phyloP scores from a whole-genome alignment of 2,888 invertebrate species.

The Apeira syringaria region DNA sequence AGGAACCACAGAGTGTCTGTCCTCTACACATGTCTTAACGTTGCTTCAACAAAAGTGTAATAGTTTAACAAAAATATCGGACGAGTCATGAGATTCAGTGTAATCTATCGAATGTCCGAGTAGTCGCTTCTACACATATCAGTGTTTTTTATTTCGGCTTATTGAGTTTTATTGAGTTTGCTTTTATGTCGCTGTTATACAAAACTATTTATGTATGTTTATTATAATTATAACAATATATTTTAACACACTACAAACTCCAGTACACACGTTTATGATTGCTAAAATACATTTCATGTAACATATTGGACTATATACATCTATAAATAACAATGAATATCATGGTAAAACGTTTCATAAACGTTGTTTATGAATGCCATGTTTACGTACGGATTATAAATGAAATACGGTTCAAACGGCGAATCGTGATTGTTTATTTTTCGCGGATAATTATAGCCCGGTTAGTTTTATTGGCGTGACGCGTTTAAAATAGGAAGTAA shows the following conservation, averaged over 20 bases:
- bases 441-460: conserved; percentile 12
- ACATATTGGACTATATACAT: no score
- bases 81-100: conserved; percentile 35
- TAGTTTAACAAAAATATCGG: conserved; percentile 37
- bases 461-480: conserved; percentile 8
- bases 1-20: conserved; percentile 42
- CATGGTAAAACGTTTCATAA: conserved; percentile 7
- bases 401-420: conserved; percentile 10
- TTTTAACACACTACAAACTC: not conserved
- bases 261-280: not conserved
- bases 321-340: not conserved
- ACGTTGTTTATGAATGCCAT: conserved; percentile 8
- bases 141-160: conserved; percentile 21
- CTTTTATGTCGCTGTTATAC: conserved; percentile 20
- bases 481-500: conserved; percentile 8
- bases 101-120: conserved; percentile 39
- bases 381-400: conserved; percentile 6
- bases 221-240: not conserved
- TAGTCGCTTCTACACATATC: conserved; percentile 42
- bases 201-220: conserved; percentile 4
- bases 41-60: conserved; percentile 35
- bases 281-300: no score
- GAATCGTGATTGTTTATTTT: conserved; percentile 19
- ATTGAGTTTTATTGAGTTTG: conserved; percentile 14
- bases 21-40: conserved; percentile 45